Evolutionary conservation across 2,888 invertebrate species (phyloP).

Genomic region (Dryobota labecula): DNA sequence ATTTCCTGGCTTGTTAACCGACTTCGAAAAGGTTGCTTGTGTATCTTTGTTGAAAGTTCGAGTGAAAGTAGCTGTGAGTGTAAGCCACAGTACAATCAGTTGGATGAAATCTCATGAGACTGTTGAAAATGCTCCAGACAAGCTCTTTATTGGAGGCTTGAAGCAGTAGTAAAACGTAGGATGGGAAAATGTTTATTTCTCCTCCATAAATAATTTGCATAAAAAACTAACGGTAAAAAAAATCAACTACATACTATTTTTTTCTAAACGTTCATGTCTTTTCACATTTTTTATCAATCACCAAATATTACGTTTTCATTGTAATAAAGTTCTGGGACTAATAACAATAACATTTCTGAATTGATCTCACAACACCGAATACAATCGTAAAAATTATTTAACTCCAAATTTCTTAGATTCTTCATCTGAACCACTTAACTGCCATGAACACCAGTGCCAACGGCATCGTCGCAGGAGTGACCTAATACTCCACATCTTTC

Average conservation of each 20-base stretch:
- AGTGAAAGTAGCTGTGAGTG: constrained; percentile 9
- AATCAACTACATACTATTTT: no score
- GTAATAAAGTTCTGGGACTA: neutral
- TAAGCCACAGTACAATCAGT: neutral
- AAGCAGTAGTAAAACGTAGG: no score
- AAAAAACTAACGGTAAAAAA: no score
- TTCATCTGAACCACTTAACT: neutral
- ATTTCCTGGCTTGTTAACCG: constrained; percentile 50
- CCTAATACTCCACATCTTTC: constrained; percentile 38
- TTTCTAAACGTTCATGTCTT: neutral
- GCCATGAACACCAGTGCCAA: neutral
- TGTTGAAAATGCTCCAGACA: neutral
- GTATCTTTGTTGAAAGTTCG: constrained; percentile 29
- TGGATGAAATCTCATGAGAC: constrained; percentile 17
- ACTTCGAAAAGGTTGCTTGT: constrained; percentile 33
- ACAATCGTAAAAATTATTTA: neutral
- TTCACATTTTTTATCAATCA: neutral
- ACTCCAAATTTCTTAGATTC: neutral
- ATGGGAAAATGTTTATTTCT: no score
- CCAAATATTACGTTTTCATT: neutral
- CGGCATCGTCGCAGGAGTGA: neutral
- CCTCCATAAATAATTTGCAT: no score
- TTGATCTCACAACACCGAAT: neutral
- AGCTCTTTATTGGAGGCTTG: no score
- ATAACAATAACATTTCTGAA: neutral